Evolutionary conservation across 2,888 invertebrate species (phyloP), one percentile per base, ranked within the genome.

Genomic region (Caenorhabditis plicata): DNA sequence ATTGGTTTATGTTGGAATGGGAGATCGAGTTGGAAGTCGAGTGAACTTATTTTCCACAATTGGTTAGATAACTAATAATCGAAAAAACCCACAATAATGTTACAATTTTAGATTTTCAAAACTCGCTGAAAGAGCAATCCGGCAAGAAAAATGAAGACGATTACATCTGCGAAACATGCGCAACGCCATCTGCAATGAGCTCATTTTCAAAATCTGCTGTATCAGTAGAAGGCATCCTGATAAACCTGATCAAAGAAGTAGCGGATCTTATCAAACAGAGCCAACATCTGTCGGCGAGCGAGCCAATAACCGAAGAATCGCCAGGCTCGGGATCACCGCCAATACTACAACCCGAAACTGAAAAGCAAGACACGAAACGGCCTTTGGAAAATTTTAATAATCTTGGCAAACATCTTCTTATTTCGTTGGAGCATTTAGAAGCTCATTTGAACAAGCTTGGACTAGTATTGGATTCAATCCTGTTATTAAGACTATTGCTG

Each of bases 1-100:
- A 15, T 83, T 87, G 17, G 86, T 87, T 54, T 87, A 87, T 77
- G 83, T 87, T 72, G 87, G 87, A 22, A 84, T 86, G 66, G 85
- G 87, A 63, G 86, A 87, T 68, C 81, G 86, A 36, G 85, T 87
- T 41, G 86, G 86, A 51, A 85, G 85, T 26, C 80, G 87, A 38
- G 86, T 87, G 61, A 85, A 86, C 71, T 82, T 87, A 45, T 87
- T 86, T n/a, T n/a, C n/a, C n/a, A n/a, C 76, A 62, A 35, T 31
- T 58, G 50, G n/a, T 40, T 54, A 29, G 47, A 57, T 60, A 39
- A 31, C 11, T 20, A 11, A 9, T 31, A 27, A 15, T 13, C n/a
- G n/a, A n/a, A n/a, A n/a, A n/a, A n/a, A n/a, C n/a, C n/a, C n/a
- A n/a, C n/a, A n/a, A n/a, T n/a, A n/a, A n/a, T n/a, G n/a, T n/a